phyloP scores from a whole-genome alignment of 2,113 vertebrate genomes.

The Danio rerio region GRCz12tu NC_133177.1:48348501-48349000 shows the following conservation, averaged over 20 bases:
- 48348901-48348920: too few relatives aligned
- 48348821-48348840: background rate
- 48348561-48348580: background rate
- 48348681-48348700: conserved; percentile 24
- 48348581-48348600: background rate
- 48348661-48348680: conserved; percentile 57
- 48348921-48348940: too few relatives aligned
- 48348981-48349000: too few relatives aligned
- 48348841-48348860: background rate
- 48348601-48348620: background rate
- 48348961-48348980: too few relatives aligned
- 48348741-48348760: conserved; percentile 33
- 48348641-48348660: conserved; percentile 8
- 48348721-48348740: conserved; percentile 66
- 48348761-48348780: conserved; percentile 73
- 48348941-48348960: too few relatives aligned
- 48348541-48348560: background rate
- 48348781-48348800: conserved; percentile 34
- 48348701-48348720: background rate
- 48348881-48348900: too few relatives aligned
- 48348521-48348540: conserved; percentile 14
- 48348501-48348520: background rate
- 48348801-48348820: conserved; percentile 54
- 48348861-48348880: background rate
- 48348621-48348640: background rate